These are phyloP conservation scores for Pygoscelis antarcticus DNA, from an alignment of 2,113 vertebrate genomes.

Conservation along the genomic window DNA sequence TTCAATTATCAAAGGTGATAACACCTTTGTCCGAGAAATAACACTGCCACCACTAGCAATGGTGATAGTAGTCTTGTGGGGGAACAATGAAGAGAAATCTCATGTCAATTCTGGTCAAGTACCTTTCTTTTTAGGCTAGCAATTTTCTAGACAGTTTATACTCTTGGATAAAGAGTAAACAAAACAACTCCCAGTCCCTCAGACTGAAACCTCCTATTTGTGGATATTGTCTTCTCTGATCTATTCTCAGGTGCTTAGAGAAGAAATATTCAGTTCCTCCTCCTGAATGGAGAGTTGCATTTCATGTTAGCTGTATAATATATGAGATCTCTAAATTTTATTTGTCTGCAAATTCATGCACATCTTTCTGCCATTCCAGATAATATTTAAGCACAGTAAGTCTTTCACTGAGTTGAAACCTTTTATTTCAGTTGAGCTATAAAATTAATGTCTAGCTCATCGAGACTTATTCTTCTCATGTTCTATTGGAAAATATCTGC, in stretches of 20 bases:
- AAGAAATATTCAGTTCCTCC: not conserved
- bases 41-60: not conserved
- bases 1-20: not conserved
- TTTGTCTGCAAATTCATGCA: slow-evolving; percentile 8
- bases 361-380: not conserved
- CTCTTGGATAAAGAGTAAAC: not conserved
- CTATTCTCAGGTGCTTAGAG: not conserved
- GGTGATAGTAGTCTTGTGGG: not conserved
- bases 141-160: not conserved
- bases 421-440: not conserved
- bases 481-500: not conserved
- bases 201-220: not conserved
- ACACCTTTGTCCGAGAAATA: not conserved
- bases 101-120: not conserved
- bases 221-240: not conserved
- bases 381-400: not conserved
- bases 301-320: not conserved
- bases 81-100: not conserved
- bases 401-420: not conserved
- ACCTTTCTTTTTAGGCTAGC: not conserved
- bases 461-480: not conserved
- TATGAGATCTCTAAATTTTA: not conserved
- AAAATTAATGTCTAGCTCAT: not conserved
- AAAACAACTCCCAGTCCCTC: not conserved
- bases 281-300: not conserved